These are phyloP conservation scores for Dendrocincla fuliginosa DNA, from an alignment of 2,797 vertebrate genomes.

Conservation along the genomic window DNA sequence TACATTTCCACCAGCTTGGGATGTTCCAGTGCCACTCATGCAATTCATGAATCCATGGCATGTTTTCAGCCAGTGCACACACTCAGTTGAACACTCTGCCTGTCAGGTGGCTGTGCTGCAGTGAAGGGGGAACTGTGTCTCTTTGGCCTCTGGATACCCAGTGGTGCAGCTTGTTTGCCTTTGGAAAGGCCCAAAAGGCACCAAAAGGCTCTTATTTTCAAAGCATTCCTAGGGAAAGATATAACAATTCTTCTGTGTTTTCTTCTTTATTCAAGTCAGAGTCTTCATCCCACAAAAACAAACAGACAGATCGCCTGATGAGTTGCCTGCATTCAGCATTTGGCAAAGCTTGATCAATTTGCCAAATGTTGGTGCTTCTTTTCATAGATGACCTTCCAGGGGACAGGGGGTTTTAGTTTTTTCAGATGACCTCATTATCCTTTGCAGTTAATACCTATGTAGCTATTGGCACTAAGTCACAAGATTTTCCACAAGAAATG, in stretches of 20 bases:
- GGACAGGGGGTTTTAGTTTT: not conserved
- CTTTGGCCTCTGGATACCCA: not conserved
- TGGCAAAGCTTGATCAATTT: not conserved
- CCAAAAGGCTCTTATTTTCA: conserved; percentile 64
- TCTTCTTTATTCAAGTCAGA: not conserved
- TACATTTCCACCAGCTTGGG: not conserved
- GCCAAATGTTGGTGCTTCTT: conserved; percentile 23
- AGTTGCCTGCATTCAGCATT: not conserved
- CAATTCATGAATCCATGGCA: accelerated
- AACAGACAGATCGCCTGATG: not conserved
- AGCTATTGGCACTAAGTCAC: not conserved
- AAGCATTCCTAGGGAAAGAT: conserved; percentile 32
- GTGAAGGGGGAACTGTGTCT: not conserved
- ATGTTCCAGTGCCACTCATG: not conserved
- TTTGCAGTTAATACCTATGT: too few species aligned
- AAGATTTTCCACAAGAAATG: not conserved
- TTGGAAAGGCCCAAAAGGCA: conserved; percentile 26
- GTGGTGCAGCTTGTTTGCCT: conserved; percentile 5
- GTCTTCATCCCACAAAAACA: not conserved
- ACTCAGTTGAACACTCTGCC: not conserved
- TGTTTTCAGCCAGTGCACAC: not conserved
- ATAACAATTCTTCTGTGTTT: conserved; percentile 13
- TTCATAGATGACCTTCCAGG: not conserved
- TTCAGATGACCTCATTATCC: not conserved
- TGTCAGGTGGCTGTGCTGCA: not conserved